Evolutionary conservation across 2,113 vertebrate genomes (phyloP).

Genomic region (Triplophysa dalaica): DNA sequence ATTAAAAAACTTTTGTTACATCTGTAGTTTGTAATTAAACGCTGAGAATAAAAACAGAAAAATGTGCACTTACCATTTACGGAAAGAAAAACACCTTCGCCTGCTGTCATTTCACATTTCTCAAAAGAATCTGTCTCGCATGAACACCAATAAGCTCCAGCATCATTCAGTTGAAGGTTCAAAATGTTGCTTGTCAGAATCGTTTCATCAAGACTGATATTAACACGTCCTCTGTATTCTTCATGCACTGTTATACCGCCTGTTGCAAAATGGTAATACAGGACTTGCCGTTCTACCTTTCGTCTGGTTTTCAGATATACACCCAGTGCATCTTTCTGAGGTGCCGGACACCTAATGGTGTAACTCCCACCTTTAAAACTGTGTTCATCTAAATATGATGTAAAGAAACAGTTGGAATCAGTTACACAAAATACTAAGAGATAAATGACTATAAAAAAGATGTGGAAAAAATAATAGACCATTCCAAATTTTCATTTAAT

Average conservation of each 20-base stretch:
- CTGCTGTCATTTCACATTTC: background rate
- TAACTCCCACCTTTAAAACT: constrained; percentile 16
- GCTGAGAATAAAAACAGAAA: no score
- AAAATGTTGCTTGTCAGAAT: constrained; percentile 34
- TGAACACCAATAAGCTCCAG: constrained; percentile 21
- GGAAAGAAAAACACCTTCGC: background rate
- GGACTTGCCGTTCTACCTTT: rapidly evolving
- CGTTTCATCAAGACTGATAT: rapidly evolving
- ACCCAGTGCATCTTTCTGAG: rapidly evolving
- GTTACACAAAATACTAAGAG: background rate
- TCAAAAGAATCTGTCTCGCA: rapidly evolving
- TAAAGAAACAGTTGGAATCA: background rate
- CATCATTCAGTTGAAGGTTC: background rate
- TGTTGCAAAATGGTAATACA: rapidly evolving
- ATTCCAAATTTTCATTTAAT: no score
- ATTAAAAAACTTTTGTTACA: no score
- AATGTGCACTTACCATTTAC: background rate
- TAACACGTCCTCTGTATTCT: rapidly evolving
- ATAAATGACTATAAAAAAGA: no score
- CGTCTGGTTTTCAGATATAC: constrained; percentile 43
- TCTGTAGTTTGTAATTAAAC: background rate
- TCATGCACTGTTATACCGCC: rapidly evolving
- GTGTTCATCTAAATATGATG: constrained; percentile 1
- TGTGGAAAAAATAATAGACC: no score
- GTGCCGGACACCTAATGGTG: constrained; percentile 52